Conservation (phyloP, 2,113 vertebrate genomes). For the Oreocharis arfaki region DNA sequence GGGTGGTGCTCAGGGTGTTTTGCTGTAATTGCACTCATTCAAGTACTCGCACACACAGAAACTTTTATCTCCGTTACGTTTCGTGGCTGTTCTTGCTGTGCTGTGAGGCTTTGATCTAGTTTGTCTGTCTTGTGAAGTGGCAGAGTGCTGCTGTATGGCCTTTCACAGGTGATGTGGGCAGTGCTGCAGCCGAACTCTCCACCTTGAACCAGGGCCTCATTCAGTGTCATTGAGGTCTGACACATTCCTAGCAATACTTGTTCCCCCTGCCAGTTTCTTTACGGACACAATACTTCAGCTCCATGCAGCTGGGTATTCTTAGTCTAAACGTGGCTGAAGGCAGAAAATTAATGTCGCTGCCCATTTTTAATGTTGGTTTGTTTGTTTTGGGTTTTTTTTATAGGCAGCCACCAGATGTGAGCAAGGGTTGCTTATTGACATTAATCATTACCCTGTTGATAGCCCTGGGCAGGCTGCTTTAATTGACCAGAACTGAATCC, state of each 20-base stretch:
- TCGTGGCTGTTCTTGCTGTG: not conserved
- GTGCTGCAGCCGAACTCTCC: not conserved
- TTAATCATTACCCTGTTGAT: constrained; percentile 43
- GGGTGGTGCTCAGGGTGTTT: not conserved
- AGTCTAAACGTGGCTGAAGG: not conserved
- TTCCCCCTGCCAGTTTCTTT: not conserved
- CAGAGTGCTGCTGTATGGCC: not conserved
- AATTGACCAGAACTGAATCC: constrained; percentile 59
- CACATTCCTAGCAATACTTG: not conserved
- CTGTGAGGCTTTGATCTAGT: not conserved
- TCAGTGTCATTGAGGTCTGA: not conserved
- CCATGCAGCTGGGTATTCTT: not conserved
- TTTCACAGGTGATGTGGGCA: not conserved
- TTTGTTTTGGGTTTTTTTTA: not conserved
- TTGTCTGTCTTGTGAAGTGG: not conserved
- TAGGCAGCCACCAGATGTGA: constrained; percentile 31
- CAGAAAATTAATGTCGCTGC: not conserved
- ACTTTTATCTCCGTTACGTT: not conserved
- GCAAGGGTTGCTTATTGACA: constrained; percentile 23
- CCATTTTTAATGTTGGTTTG: not conserved
- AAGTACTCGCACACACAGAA: not conserved
- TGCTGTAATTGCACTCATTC: not conserved
- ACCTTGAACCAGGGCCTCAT: not conserved
- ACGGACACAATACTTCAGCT: not conserved
- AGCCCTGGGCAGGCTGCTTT: constrained; percentile 27